Evolutionary conservation across 1,140 invertebrate genomes (phyloP).

Genomic region (Augochlora pura): DNA sequence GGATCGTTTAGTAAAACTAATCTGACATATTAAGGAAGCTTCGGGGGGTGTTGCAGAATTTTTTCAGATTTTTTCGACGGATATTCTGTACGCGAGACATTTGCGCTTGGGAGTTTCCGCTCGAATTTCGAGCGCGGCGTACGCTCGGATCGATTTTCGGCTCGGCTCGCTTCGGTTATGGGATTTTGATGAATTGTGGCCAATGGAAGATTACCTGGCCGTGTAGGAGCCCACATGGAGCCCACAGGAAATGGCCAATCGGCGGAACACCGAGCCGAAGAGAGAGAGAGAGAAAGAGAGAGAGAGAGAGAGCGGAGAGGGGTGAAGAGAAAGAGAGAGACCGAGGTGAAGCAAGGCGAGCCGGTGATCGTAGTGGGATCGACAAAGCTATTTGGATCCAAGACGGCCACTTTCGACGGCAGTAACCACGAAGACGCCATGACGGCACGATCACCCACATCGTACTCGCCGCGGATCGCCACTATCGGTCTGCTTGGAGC

Average conservation of each 20-base stretch:
- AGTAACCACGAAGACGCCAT: constrained; percentile 79
- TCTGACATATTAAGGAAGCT: too few species aligned
- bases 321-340: constrained; percentile 37
- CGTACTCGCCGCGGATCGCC: constrained; percentile 65
- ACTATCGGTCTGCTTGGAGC: constrained; percentile 67
- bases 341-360: constrained; percentile 67
- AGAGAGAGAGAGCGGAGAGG: constrained; percentile 29
- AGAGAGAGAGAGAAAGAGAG: constrained; percentile 17
- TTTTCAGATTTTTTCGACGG: too few species aligned
- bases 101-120: too few species aligned
- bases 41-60: too few species aligned
- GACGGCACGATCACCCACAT: constrained; percentile 76
- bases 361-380: constrained; percentile 74
- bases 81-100: too few species aligned
- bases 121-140: too few species aligned
- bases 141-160: too few species aligned
- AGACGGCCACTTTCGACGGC: constrained; percentile 72
- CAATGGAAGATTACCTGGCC: too few species aligned
- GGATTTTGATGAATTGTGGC: too few species aligned
- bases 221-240: not conserved
- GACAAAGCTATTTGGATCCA: constrained; percentile 73
- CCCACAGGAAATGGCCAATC: constrained; percentile 12
- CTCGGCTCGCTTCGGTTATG: too few species aligned
- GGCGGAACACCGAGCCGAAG: constrained; percentile 23
- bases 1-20: too few species aligned